Evolutionary conservation across 2,888 invertebrate species (phyloP), one percentile per base, ranked within the genome.

Genomic region (Drosophila lutescens): DNA sequence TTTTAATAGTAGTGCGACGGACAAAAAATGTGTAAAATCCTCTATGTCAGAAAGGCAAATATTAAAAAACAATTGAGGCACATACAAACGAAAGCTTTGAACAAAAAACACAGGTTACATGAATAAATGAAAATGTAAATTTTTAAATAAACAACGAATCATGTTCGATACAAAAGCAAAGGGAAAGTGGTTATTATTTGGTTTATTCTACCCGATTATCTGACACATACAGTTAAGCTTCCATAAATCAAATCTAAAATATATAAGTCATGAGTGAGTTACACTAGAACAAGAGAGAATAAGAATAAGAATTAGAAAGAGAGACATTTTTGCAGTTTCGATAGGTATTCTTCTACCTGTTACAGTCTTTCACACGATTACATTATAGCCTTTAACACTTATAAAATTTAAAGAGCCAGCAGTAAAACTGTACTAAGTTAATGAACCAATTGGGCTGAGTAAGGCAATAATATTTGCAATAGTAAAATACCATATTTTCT

Each of bases 51-150:
- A n/a, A 47, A 32, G n/a, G 32, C 46, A 46, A 46, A 15, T 30
- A 15, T 15, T 15, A 26, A 15, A 23, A 26, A 26, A 26, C 46
- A 26, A n/a, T 26, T 46, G n/a, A 9, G 9, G 9, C 9, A 30
- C n/a, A 15, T 26, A 46, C n/a, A 46, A 26, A 15, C 30, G 2
- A 47, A 9, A n/a, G 13, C 8, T 30, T 10, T 10, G 8, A 30
- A 15, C 4, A 47, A 30, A 23, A 44, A 44, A 44, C 44, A 23
- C 44, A 44, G 23, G 23, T 44, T 23, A 8, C 23, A 47, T 30
- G 26, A 47, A 47, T 47, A 47, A 47, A 47, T 47, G 15, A 32
- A 47, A 30, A 47, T 30, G 47, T 47, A 30, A 15, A 30, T 47
- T 47, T 32, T 47, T 32, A 47, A 32, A 47, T 32, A 32, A 47